Conservation (phyloP, 1,140 invertebrate genomes). For the Drosophila ficusphila region DNA sequence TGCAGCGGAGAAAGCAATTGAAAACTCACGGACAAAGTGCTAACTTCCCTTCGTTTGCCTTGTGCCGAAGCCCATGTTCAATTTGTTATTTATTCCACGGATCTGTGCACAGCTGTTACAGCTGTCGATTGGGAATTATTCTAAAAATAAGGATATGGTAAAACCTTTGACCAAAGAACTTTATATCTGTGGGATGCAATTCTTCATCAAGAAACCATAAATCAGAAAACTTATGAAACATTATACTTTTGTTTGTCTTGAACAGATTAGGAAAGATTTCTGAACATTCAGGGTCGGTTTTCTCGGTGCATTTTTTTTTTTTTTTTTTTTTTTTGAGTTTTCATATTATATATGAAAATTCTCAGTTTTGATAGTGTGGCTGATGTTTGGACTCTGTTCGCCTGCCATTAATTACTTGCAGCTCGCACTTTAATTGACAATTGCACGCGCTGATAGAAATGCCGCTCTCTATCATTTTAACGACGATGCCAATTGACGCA, state of each 20-base stretch:
- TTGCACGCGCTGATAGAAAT: conserved; percentile 34
- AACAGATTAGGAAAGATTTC: neutral
- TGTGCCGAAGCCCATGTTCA: conserved; percentile 5
- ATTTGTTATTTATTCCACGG: conserved; percentile 29
- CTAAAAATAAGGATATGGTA: conserved; percentile 32
- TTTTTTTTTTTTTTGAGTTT: neutral
- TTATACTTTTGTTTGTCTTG: neutral
- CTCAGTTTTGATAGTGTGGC: neutral
- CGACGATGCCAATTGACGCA: conserved; percentile 34
- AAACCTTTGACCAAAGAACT: conserved; percentile 1
- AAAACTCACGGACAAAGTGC: conserved; percentile 37
- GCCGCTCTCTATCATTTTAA: conserved; percentile 24
- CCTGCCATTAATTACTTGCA: conserved; percentile 32
- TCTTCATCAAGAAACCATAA: neutral
- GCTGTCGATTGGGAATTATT: conserved; percentile 16
- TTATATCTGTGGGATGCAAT: neutral
- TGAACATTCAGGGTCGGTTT: neutral
- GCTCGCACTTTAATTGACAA: conserved; percentile 44
- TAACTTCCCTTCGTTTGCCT: conserved; percentile 17
- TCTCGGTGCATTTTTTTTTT: neutral
- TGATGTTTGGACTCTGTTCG: conserved; percentile 31
- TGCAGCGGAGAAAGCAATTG: conserved; percentile 28
- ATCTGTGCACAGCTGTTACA: conserved; percentile 23
- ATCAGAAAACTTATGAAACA: neutral
- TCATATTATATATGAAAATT: neutral